Evolutionary conservation across 2,113 vertebrate genomes (phyloP).

Genomic region (Notothenia coriiceps): DNA sequence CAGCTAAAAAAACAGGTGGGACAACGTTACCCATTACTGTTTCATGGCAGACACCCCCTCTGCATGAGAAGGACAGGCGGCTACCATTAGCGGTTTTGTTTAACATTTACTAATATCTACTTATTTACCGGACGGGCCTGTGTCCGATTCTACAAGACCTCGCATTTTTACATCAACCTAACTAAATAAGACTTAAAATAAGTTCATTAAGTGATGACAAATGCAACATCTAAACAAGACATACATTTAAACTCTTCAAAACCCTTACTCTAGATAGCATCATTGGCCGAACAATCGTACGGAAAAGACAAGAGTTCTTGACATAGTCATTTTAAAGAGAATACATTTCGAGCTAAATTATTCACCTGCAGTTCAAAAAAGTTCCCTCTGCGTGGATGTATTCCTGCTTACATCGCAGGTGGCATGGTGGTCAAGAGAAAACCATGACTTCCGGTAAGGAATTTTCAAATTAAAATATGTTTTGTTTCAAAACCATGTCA

Average conservation of each 20-base stretch:
- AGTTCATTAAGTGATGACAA: not conserved
- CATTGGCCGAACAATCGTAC: not conserved
- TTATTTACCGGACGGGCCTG: not conserved
- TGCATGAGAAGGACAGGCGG: not conserved
- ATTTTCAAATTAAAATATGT: constrained; percentile 54
- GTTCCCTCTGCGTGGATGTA: constrained; percentile 21
- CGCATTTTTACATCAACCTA: not conserved
- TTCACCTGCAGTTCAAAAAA: constrained; percentile 44
- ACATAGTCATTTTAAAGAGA: not conserved
- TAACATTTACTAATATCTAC: not conserved
- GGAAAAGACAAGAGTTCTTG: accelerated
- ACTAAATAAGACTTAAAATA: not conserved
- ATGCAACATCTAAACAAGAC: not conserved
- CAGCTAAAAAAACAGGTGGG: not conserved
- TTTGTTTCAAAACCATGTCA: too few relatives aligned
- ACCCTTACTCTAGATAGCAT: not conserved
- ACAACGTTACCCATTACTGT: not conserved
- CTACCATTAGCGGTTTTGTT: constrained; percentile 7
- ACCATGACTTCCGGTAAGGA: constrained; percentile 12
- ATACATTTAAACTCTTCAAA: not conserved
- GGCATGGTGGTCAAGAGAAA: not conserved
- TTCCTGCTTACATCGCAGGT: not conserved
- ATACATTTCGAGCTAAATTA: not conserved
- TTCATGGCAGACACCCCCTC: constrained; percentile 16
- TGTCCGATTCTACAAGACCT: accelerated